Conservation (phyloP, 2,113 vertebrate species). For the Melanerpes formicivorus region DNA sequence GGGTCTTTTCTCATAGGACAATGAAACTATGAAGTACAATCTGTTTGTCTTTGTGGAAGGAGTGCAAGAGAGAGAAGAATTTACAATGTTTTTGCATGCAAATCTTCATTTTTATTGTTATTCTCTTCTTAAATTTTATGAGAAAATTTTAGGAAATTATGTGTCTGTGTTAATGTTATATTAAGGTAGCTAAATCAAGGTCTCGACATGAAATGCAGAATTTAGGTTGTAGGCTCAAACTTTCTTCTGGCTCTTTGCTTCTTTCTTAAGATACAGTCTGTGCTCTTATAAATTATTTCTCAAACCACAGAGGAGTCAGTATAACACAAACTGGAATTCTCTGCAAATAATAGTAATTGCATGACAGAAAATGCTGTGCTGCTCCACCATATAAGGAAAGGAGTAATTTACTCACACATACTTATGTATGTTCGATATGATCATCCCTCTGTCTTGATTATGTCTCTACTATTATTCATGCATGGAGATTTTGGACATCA, state of each 20-base stretch:
- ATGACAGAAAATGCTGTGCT: neutral
- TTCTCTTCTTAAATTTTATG: neutral
- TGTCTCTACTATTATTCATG: neutral
- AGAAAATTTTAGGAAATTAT: neutral
- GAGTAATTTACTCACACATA: neutral
- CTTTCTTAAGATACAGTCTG: neutral
- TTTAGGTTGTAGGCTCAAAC: neutral
- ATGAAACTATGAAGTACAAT: neutral
- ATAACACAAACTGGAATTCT: neutral
- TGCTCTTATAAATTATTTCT: constrained; percentile 8
- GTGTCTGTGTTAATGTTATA: constrained; percentile 22
- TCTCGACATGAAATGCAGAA: constrained; percentile 1
- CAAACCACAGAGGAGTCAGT: neutral
- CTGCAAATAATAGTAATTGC: neutral
- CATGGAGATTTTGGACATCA: neutral
- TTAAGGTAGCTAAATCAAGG: constrained; percentile 35
- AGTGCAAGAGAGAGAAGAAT: neutral
- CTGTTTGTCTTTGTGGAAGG: neutral
- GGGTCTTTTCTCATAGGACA: neutral
- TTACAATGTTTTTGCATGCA: neutral
- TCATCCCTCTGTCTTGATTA: neutral
- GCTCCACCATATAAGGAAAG: neutral
- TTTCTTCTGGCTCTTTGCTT: neutral
- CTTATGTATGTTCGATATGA: neutral
- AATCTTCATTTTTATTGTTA: neutral